These are phyloP conservation scores for Glaucidium brasilianum DNA, from an alignment of 2,113 vertebrate species.

Conservation along the genomic window DNA sequence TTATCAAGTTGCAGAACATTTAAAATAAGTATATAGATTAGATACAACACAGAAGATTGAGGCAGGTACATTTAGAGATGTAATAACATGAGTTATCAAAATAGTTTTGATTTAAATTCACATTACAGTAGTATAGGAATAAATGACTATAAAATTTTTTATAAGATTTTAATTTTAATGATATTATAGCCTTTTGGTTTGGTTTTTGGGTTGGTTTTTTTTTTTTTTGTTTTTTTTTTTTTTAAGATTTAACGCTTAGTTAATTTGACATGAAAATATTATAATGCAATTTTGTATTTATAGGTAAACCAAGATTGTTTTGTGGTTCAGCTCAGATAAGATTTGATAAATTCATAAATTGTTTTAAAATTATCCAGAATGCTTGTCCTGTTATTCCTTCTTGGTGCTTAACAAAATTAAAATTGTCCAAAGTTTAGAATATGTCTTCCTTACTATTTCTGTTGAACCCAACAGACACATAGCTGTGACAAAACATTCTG, in stretches of 20 bases:
- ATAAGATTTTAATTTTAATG: not conserved
- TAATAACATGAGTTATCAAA: not conserved
- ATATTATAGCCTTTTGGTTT: not conserved
- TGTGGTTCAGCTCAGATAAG: not conserved
- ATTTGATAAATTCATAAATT: not conserved
- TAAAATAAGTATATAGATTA: not conserved
- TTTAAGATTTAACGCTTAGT: not conserved
- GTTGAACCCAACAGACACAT: not conserved
- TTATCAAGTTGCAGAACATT: conserved; percentile 11
- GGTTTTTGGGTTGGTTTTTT: not conserved
- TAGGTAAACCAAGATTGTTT: not conserved
- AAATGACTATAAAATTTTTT: not conserved
- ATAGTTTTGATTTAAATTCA: conserved; percentile 13
- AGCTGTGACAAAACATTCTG: not conserved
- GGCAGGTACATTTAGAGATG: not conserved
- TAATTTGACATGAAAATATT: not conserved
- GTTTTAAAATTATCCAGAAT: not conserved
- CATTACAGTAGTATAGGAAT: not conserved
- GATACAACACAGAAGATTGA: not conserved
- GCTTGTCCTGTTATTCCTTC: not conserved
- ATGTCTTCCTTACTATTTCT: not conserved
- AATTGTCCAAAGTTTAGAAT: not conserved
- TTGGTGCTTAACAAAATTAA: not conserved
- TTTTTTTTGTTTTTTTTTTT: not conserved
- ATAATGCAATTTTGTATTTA: not conserved